Base-by-base conservation (phyloP, 2,797 vertebrate species). In the Stomatorhinus walkeri region DNA sequence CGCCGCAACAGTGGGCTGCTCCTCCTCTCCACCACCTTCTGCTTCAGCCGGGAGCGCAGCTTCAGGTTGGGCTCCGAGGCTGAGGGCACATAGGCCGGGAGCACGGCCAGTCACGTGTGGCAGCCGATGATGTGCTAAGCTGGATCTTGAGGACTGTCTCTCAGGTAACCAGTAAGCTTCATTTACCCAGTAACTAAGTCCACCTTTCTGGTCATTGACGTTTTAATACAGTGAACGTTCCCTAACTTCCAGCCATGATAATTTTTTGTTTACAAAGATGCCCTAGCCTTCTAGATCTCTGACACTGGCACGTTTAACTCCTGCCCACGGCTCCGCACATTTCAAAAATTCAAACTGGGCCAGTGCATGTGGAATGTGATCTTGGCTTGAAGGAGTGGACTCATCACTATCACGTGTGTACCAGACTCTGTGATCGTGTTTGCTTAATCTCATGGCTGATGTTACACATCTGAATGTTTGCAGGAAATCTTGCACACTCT, bases 61-160 rank as follows among this genome's bases (percentile, higher is more conserved):
- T 99, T 99, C 93, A 99, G 95, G 93, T 99, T 99, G 89, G 98
- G 98, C 92, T 99, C 98, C 4, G 98, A 99, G 0, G 98, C 98
- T 99, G 94, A 12, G 4, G 0, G 22, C n/a, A 90, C n/a, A 90
- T 1, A 87, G 61, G 84, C 12, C 56, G n/a, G 24, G 56, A 87
- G n/a, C 5, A 22, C 36, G 6, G 56, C 61, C 54, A 43, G 36
- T 56, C 84, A 56, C 51, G 56, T 4, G 49, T 52, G 2, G n/a
- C n/a, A 43, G 59, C 81, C 81, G 14, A 84, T 84, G n/a, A n/a
- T 12, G 40, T 10, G 81, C n/a, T 12, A n/a, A 49, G 22, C 40
- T 51, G 46, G 22, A 22, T 84, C 43, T 16, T 43, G 72, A 43
- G 36, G 72, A 81, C 16, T 1, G 16, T 19, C 36, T 22, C 36